Percentiles rank a stretch among this genome's conserved stretches.
These are phyloP conservation scores for Napeogenes sylphis DNA, from an alignment of 2,888 invertebrate genomes.

Conservation along the genomic window DNA sequence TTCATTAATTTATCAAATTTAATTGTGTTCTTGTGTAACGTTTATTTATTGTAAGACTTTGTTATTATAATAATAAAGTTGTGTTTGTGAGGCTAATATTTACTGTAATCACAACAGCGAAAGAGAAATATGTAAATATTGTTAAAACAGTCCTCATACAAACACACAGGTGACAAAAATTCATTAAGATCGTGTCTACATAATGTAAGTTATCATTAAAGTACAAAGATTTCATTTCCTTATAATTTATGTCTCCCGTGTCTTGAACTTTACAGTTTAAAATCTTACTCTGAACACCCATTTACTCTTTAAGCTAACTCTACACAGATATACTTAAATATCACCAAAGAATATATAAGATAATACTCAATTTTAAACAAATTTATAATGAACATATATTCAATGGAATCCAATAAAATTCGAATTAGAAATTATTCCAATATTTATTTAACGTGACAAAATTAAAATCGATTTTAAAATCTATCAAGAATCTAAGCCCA, in stretches of 20 bases:
- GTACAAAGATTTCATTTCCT: conserved; percentile 57
- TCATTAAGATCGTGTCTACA: conserved; percentile 13
- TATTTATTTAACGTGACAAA: too few species aligned
- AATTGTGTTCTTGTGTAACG: too few species aligned
- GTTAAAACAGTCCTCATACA: conserved; percentile 4
- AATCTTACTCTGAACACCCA: conserved; percentile 63
- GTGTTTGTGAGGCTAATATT: too few species aligned
- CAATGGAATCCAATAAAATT: too few species aligned
- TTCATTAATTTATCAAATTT: too few species aligned
- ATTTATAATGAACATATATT: background rate
- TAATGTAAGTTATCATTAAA: conserved; percentile 32
- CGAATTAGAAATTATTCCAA: too few species aligned
- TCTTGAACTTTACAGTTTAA: conserved; percentile 62
- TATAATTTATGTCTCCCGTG: conserved; percentile 65
- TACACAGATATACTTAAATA: conserved; percentile 50
- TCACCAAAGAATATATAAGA: conserved; percentile 46
- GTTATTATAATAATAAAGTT: too few species aligned
- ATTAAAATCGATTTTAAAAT: too few species aligned
- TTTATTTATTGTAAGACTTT: too few species aligned
- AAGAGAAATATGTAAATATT: too few species aligned
- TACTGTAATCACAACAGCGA: too few species aligned
- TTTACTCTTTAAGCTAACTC: conserved; percentile 64
- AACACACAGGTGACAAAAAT: conserved; percentile 12
- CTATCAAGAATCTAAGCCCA: too few species aligned
- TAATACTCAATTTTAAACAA: background rate